phyloP scores from a whole-genome alignment of 2,113 vertebrate species.

The Tragelaphus scriptus region DNA sequence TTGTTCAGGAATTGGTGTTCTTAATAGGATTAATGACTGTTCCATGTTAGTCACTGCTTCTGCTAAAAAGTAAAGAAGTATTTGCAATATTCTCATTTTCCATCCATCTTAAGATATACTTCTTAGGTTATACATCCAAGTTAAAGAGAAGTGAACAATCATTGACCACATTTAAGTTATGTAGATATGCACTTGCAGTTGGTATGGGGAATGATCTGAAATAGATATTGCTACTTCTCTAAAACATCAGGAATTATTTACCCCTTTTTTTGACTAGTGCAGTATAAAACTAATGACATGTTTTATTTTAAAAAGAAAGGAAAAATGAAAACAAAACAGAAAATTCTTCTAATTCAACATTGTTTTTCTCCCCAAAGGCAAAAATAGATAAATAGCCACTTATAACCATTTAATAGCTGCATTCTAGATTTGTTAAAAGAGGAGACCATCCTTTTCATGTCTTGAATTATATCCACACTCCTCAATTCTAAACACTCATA shows the following conservation, averaged over 20 bases:
- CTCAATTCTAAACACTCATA: background rate
- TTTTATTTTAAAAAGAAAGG: conserved; percentile 18
- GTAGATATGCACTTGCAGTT: background rate
- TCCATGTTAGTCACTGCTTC: background rate
- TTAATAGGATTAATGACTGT: background rate
- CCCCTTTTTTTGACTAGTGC: background rate
- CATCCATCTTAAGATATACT: background rate
- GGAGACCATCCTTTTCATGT: background rate
- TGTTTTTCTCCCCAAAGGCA: background rate
- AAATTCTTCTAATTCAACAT: background rate
- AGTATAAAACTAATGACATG: background rate
- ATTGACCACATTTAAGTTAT: background rate
- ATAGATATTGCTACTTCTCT: background rate
- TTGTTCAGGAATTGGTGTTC: background rate
- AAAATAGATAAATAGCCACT: background rate
- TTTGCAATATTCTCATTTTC: background rate
- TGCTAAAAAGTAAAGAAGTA: background rate
- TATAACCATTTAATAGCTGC: background rate
- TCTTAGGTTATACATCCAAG: background rate
- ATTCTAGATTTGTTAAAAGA: background rate
- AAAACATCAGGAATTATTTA: background rate
- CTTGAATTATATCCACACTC: background rate
- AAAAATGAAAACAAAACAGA: background rate
- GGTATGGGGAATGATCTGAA: background rate
- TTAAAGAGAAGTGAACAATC: background rate